Conservation (phyloP, 30 jellyfish, hydroid and myxozoan species). For the Nemopilema nomurai region DNA sequence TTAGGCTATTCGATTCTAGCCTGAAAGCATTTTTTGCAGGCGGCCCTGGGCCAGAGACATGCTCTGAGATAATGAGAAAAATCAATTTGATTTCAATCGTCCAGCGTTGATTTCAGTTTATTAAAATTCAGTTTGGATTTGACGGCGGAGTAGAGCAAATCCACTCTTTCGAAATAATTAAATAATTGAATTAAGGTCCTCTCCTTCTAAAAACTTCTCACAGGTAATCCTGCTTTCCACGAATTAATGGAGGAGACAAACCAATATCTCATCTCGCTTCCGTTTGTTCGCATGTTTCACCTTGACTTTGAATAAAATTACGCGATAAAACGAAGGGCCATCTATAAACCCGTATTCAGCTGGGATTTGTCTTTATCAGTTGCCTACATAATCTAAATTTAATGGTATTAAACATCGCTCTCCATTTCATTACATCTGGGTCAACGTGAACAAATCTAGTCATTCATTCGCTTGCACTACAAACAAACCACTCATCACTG, state of each 20-base stretch:
- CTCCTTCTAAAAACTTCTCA: neutral
- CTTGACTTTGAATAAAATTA: neutral
- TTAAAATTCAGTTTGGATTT: neutral
- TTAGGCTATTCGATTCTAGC: no score
- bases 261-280: neutral
- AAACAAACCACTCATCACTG: neutral
- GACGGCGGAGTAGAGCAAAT: neutral
- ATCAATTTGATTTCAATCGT: neutral
- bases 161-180: neutral
- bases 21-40: no score
- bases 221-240: neutral
- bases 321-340: neutral
- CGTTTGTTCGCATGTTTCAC: slow-evolving; percentile 1
- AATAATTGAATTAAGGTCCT: neutral
- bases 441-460: neutral
- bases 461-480: neutral
- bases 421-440: neutral
- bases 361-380: neutral
- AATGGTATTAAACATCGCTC: neutral
- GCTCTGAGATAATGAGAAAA: neutral
- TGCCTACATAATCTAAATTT: slow-evolving; percentile 1
- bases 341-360: neutral
- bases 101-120: neutral
- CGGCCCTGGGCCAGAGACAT: no score
- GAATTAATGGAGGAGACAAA: neutral